Conservation (phyloP, 2,113 vertebrate genomes). For the Neodontobutis hainanensis region DNA sequence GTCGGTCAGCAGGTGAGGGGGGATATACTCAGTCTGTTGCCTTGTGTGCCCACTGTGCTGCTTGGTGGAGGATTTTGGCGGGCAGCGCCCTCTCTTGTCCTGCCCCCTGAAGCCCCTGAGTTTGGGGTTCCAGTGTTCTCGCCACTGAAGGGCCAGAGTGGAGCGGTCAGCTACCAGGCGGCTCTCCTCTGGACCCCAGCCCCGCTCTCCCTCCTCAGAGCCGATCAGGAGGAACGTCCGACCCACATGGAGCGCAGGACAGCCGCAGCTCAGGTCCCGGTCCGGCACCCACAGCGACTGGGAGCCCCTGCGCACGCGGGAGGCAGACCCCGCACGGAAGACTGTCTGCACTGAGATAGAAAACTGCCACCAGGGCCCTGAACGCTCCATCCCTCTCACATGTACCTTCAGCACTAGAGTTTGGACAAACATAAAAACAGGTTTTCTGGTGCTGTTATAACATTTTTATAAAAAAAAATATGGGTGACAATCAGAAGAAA, state of each 20-base stretch:
- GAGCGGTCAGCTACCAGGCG: constrained; percentile 85
- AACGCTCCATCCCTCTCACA: constrained; percentile 80
- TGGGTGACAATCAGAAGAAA: not conserved
- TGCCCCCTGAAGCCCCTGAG: constrained; percentile 85
- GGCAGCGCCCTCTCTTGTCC: constrained; percentile 83
- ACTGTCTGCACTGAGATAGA: constrained; percentile 80
- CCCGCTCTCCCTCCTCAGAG: constrained; percentile 70
- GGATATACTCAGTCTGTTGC: constrained; percentile 64
- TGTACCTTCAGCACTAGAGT: constrained; percentile 82
- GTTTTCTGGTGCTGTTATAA: too few relatives aligned
- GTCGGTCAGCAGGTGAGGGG: constrained; percentile 73
- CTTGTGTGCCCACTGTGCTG: constrained; percentile 19
- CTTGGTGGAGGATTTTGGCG: constrained; percentile 35
- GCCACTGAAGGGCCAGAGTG: constrained; percentile 86
- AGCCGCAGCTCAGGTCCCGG: constrained; percentile 84
- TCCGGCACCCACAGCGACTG: constrained; percentile 87
- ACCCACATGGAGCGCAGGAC: constrained; percentile 81
- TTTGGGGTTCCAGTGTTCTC: constrained; percentile 86
- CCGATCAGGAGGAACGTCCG: constrained; percentile 81
- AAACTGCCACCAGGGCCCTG: constrained; percentile 85
- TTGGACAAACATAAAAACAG: not conserved
- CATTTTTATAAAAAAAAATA: not conserved
- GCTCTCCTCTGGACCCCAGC: constrained; percentile 78
- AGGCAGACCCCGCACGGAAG: constrained; percentile 74
- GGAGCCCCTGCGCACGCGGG: constrained; percentile 75